Conservation (phyloP, 2,888 invertebrate species). For the Melieria omissa region DNA sequence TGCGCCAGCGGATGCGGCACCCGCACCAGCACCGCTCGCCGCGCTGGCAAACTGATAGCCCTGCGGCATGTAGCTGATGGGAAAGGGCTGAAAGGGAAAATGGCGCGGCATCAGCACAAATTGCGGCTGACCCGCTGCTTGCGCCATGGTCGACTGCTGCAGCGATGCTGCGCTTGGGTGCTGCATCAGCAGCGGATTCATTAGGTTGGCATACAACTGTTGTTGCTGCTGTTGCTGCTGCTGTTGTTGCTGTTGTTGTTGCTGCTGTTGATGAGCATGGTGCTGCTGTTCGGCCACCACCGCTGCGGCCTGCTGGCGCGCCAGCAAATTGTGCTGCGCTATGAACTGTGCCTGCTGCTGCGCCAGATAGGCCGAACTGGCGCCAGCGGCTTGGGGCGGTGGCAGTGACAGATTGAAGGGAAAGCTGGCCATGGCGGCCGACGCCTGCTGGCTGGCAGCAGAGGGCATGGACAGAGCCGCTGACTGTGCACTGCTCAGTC, state of each 20-base stretch:
- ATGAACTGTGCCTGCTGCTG: conserved; percentile 73
- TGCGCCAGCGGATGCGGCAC: conserved; percentile 42
- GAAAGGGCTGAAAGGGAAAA: conserved; percentile 63
- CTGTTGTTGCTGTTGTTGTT: conserved; percentile 52
- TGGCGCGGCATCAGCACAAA: conserved; percentile 65
- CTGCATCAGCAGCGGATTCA: conserved; percentile 52
- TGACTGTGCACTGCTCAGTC: conserved; percentile 41
- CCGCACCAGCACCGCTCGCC: conserved; percentile 57
- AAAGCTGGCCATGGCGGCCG: conserved; percentile 47
- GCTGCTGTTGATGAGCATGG: conserved; percentile 47
- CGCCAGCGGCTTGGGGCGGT: conserved; percentile 52
- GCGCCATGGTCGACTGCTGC: background rate
- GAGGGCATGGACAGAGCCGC: conserved; percentile 38
- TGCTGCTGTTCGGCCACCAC: conserved; percentile 65
- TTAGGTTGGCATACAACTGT: conserved; percentile 56
- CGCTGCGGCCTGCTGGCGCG: conserved; percentile 74
- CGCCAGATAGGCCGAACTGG: conserved; percentile 67
- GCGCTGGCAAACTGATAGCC: conserved; percentile 54
- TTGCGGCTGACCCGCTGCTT: conserved; percentile 58
- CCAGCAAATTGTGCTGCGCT: conserved; percentile 77
- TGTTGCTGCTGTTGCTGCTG: conserved; percentile 50
- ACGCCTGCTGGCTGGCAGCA: conserved; percentile 47
- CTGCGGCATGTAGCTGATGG: conserved; percentile 56
- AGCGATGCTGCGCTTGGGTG: conserved; percentile 12
- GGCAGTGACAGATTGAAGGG: conserved; percentile 64